Percentiles rank a stretch among this genome's conserved stretches.
Conservation (phyloP, 2,797 vertebrate species). For the Helicolenus hilgendorfi region DNA sequence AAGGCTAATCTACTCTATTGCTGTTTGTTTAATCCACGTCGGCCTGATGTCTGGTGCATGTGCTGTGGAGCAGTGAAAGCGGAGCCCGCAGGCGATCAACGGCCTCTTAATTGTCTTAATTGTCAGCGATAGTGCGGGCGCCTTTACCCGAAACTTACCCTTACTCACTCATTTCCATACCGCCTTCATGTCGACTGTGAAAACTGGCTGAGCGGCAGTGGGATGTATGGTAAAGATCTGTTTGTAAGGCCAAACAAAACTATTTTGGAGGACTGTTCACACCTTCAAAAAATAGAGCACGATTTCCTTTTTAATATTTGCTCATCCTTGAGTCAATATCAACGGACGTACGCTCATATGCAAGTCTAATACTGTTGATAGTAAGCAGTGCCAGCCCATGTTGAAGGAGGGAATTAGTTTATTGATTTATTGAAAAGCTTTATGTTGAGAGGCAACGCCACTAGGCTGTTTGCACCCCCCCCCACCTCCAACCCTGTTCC, state of each 20-base stretch:
- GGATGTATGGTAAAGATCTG: slow-evolving; percentile 18
- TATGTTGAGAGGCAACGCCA: slow-evolving; percentile 45
- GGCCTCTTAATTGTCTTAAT: slow-evolving; percentile 11
- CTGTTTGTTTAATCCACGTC: slow-evolving; percentile 17
- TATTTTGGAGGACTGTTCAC: neutral
- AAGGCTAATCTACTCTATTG: neutral
- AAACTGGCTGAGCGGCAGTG: neutral
- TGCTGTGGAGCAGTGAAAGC: neutral
- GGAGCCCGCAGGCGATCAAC: slow-evolving; percentile 6
- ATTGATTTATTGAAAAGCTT: slow-evolving; percentile 79
- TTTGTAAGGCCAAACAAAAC: neutral
- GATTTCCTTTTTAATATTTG: slow-evolving; percentile 9
- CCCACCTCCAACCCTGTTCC: slow-evolving; percentile 9
- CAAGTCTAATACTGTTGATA: slow-evolving; percentile 41
- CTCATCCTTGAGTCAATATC: neutral
- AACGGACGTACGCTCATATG: slow-evolving; percentile 15
- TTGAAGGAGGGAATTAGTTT: slow-evolving; percentile 56
- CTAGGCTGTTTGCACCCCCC: slow-evolving; percentile 26
- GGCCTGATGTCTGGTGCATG: slow-evolving; percentile 7
- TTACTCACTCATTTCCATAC: slow-evolving; percentile 32
- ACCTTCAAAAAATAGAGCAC: neutral
- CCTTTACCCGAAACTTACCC: neutral
- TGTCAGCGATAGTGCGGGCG: neutral
- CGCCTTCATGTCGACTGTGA: slow-evolving; percentile 1
- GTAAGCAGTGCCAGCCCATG: neutral